These are phyloP conservation scores for Hypotaenidia philippensis DNA, from an alignment of 2,797 vertebrate species.

Conservation along the genomic window DNA sequence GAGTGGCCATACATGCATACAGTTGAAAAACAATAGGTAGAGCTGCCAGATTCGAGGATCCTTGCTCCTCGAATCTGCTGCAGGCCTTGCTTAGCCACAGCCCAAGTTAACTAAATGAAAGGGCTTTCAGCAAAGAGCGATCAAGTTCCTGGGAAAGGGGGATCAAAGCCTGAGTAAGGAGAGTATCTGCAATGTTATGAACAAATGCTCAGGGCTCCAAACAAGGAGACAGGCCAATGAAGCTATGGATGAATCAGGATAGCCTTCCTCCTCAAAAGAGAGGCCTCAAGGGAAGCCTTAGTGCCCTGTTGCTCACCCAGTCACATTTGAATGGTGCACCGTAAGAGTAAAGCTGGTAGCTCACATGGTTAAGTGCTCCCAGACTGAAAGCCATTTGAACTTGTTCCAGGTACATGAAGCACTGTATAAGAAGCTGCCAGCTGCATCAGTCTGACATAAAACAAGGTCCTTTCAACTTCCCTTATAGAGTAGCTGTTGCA, in stretches of 20 bases:
- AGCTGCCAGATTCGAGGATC: background rate
- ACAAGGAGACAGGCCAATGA: background rate
- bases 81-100: background rate
- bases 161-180: background rate
- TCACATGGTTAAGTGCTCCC: background rate
- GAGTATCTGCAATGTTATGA: background rate
- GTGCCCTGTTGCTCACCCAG: background rate
- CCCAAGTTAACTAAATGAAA: background rate
- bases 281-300: background rate
- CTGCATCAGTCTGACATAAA: background rate
- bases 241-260: background rate
- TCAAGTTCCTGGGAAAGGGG: background rate
- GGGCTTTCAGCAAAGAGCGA: background rate
- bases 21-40: background rate
- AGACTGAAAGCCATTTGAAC: background rate
- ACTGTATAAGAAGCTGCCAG: conserved; percentile 26
- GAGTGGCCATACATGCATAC: background rate
- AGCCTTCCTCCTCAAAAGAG: background rate
- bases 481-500: background rate
- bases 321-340: background rate
- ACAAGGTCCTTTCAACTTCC: background rate
- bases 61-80: background rate
- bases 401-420: background rate
- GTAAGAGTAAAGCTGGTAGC: background rate
- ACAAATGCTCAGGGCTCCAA: background rate